phyloP scores from a whole-genome alignment of 2,113 vertebrate species.

The Delphinapterus leucas region DNA sequence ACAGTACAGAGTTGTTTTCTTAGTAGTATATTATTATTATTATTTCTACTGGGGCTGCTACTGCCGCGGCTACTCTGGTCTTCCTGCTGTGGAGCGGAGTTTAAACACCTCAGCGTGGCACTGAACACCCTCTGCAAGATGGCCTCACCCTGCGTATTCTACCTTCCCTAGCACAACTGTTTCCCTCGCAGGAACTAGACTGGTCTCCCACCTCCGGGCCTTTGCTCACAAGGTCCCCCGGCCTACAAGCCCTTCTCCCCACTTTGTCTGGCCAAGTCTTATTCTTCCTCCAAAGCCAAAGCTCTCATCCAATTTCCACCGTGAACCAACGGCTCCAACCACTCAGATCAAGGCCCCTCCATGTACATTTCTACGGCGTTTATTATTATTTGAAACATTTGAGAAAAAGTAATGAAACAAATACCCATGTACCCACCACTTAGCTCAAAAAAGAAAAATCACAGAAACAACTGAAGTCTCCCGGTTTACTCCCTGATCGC shows the following conservation, averaged over 20 bases:
- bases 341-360: neutral
- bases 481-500: neutral
- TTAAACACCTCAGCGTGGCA: neutral
- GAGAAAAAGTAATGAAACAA: neutral
- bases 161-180: neutral
- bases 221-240: neutral
- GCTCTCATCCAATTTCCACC: neutral
- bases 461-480: neutral
- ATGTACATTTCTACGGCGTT: neutral
- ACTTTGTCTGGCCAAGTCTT: neutral
- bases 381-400: neutral
- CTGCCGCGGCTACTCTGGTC: neutral
- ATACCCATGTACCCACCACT: neutral
- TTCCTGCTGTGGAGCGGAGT: neutral
- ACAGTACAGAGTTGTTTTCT: neutral
- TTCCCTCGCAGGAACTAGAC: neutral
- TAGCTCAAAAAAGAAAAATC: neutral
- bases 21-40: neutral
- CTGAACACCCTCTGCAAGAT: fast-evolving
- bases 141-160: neutral
- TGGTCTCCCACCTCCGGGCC: neutral
- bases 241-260: neutral
- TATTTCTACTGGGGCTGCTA: neutral
- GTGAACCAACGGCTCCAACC: too few relatives aligned
- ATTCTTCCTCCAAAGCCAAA: neutral